Base-by-base conservation (phyloP, 1,140 invertebrate genomes). In the Bombus cullumanus region DNA sequence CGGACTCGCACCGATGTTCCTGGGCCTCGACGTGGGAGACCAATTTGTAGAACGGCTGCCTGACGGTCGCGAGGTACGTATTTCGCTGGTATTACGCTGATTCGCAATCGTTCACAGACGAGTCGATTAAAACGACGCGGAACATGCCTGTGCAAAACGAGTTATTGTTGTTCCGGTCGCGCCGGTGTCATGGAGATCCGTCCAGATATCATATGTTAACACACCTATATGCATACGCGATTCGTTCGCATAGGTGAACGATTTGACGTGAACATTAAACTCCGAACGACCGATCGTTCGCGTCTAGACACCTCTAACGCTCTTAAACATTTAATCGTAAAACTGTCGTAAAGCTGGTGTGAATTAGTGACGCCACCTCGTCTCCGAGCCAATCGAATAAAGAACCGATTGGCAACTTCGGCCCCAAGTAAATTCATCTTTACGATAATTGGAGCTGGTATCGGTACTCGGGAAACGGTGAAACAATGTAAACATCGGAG, bases 11-110 rank as follows among this genome's bases (percentile, higher is more conserved):
- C 62, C 59, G 39, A 28, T 47, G 64, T 66, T 37, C 53, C 57
- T 43, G 79, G 47, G 83, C 68, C 73, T 78, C 69, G 25, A 73
- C 79, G 83, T 59, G 68, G 39, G 57, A 66, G 64, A 78, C 62
- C 76, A 83, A 89, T 90, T 90, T 86, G 79, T 53, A 34, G 71
- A 77, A 88, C 53, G 77, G 57, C 43, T 39, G 57, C 34, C 62
- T 68, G 57, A 62, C 74, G 62, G 69, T n/a, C n/a, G 2, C 34
- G 37, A n/a, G 34, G 41, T 73, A 66, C 43, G 62, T 75, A 64
- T 77, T 69, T 47, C 64, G 41, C 47, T 22, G 47, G 47, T 80
- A 64, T 41, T 57, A 64, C 83, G 41, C 28, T 66, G 62, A 62
- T 87, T 64, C 83, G 79, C 43, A 39, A 68, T 59, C 66, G 53